phyloP scores from a whole-genome alignment of 2,113 vertebrate species.

The Scopus umbretta region DNA sequence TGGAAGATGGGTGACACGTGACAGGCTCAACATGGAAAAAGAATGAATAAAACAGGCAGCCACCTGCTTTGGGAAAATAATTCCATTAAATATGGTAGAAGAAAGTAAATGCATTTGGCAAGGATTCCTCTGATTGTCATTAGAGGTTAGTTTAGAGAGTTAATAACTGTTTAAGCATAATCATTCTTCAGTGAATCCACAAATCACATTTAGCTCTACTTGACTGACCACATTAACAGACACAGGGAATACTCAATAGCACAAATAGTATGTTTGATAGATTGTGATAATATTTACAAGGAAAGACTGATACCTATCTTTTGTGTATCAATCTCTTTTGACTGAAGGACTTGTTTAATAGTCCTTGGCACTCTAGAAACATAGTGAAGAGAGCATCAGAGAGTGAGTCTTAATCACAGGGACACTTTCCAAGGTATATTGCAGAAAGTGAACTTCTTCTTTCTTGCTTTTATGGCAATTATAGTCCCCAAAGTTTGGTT shows the following conservation, averaged over 20 bases:
- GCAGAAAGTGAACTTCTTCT: background rate
- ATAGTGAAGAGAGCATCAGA: background rate
- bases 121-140: background rate
- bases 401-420: background rate
- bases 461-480: background rate
- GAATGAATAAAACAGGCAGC: background rate
- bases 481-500: background rate
- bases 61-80: background rate
- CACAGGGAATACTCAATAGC: background rate
- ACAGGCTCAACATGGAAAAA: background rate
- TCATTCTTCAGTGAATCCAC: background rate
- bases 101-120: background rate
- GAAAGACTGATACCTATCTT: background rate
- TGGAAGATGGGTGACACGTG: background rate
- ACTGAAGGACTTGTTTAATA: background rate
- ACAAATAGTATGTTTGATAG: background rate
- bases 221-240: background rate
- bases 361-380: background rate
- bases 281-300: background rate
- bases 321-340: conserved; percentile 14
- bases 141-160: background rate
- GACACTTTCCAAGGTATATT: background rate
- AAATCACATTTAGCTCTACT: background rate
- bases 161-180: background rate
- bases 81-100: background rate